phyloP scores from a whole-genome alignment of 2,113 vertebrate species.

The Salminus brasiliensis region DNA sequence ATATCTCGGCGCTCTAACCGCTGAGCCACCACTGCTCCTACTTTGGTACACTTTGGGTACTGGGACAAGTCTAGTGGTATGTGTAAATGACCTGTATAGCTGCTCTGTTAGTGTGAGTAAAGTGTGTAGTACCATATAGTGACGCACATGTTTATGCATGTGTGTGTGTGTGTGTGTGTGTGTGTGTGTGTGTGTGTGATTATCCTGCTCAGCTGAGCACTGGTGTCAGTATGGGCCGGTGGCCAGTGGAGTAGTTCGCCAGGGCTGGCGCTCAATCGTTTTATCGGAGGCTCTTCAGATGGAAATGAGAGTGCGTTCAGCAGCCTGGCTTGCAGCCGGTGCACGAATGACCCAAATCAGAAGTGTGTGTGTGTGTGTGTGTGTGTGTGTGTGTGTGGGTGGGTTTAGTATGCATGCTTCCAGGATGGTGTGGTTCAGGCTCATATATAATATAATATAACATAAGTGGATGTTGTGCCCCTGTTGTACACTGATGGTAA shows the following conservation, averaged over 20 bases:
- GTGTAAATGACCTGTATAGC: background rate
- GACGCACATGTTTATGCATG: conserved; percentile 5
- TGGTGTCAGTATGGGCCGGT: conserved; percentile 38
- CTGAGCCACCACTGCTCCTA: no score
- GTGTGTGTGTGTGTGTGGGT: background rate
- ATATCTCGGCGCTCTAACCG: no score
- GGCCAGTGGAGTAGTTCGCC: conserved; percentile 23
- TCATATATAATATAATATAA: no score
- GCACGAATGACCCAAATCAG: conserved; percentile 47
- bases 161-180: no score
- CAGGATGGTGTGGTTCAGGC: conserved; percentile 13
- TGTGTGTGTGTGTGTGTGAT: background rate
- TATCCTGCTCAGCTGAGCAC: background rate
- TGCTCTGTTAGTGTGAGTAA: background rate
- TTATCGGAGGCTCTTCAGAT: conserved; percentile 48
- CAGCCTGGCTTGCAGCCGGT: conserved; percentile 38
- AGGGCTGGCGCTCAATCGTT: conserved; percentile 34
- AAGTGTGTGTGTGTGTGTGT: conserved; percentile 3
- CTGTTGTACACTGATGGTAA: conserved; percentile 5
- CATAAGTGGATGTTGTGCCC: background rate
- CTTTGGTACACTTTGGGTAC: no score
- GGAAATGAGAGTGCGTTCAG: conserved; percentile 46
- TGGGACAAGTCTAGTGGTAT: background rate
- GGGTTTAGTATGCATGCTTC: conserved; percentile 7
- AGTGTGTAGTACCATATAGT: background rate